phyloP scores from a whole-genome alignment of 2,797 vertebrate genomes.

The Ptychadena robeensis region DNA sequence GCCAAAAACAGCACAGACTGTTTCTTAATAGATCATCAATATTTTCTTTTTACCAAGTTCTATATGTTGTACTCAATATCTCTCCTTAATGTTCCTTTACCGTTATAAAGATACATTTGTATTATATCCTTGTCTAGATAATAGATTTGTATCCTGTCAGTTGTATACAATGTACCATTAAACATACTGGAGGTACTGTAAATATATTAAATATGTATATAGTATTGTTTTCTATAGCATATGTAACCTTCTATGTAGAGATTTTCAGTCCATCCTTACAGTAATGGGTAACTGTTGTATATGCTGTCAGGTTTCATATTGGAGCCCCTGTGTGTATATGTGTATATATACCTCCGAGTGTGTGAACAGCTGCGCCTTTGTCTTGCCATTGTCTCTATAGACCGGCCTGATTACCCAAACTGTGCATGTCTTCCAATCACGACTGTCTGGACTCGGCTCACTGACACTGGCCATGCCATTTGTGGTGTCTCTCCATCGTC shows the following conservation, averaged over 20 bases:
- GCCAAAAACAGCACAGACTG: background rate
- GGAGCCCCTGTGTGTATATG: too few species aligned
- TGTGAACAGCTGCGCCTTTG: constrained; percentile 54
- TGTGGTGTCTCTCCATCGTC: background rate
- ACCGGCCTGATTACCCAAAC: constrained; percentile 3
- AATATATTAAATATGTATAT: too few species aligned
- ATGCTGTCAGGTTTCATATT: background rate
- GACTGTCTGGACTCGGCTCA: background rate
- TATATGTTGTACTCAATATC: background rate
- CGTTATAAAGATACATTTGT: background rate
- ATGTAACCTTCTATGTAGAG: background rate
- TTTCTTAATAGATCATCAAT: too few species aligned
- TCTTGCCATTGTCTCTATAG: constrained; percentile 39
- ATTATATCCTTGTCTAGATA: background rate
- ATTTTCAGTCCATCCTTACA: background rate
- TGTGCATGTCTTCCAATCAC: constrained; percentile 21
- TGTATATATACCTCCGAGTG: constrained; percentile 8
- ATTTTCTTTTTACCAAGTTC: too few species aligned
- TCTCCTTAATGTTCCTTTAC: too few species aligned
- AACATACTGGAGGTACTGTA: background rate
- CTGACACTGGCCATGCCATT: background rate
- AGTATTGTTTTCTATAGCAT: background rate
- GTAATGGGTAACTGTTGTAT: background rate
- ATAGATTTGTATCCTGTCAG: background rate
- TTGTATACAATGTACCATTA: background rate